Evolutionary conservation across 2,797 vertebrate species (phyloP), one percentile per base, ranked within the genome.

Genomic region (Stomatorhinus walkeri): DNA sequence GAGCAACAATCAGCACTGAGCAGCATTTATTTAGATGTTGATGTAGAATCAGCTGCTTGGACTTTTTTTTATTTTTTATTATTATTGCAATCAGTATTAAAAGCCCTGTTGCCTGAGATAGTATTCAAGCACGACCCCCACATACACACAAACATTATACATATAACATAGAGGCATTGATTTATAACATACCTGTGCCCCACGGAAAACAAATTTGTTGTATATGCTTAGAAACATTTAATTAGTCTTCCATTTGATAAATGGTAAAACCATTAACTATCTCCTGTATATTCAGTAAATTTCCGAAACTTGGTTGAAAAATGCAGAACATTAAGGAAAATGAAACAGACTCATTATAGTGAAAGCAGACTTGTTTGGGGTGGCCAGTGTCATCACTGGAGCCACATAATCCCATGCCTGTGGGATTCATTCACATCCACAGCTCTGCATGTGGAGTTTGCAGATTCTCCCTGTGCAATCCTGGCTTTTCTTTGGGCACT

Each of bases 31-130:
- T 85, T 86, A 87, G 72, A 88, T 88, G 89, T 83, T 88, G 89
- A 92, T 91, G 90, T 83, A 91, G 49, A 28, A 48, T 48, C 8
- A 43, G 32, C 48, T 85, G 90, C 49, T 85, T 51, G 16, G 79
- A 88, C 87, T 49, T 90, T 59, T 90, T 84, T 90, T 84, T 64
- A 56, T 90, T 83, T 91, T 5, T 54, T 54, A 54, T 54, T 54
- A 19, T 90, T 92, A 92, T 91, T 91, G 90, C 91, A 90, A 92
- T 89, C 85, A 52, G 87, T 90, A 88, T 91, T 92, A 91, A 93
- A 40, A 49, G 32, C 68, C 68, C 32, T 76, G 68, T 72, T 72
- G 28, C 12, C 64, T 72, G 64, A 28, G 28, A 72, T 76, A 36
- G 32, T 32, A 36, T 76, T 76, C 6, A 40, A 32, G 68, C 68